Evolutionary conservation across 2,113 vertebrate genomes (phyloP).

Genomic region (Actenoides lindsayi): DNA sequence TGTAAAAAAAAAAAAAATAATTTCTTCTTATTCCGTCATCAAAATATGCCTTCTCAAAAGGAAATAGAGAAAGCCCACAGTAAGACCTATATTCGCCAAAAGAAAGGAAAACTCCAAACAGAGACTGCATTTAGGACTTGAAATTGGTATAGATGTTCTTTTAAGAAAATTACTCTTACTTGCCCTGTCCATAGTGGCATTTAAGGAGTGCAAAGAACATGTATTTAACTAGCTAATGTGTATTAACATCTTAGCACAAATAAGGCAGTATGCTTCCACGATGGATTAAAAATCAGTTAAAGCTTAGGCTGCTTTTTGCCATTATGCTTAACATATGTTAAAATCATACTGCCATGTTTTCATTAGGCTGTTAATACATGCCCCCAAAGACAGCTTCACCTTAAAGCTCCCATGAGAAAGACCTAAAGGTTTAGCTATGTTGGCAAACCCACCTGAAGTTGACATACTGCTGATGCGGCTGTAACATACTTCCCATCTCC

Average conservation of each 20-base stretch:
- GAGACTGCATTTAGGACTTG: neutral
- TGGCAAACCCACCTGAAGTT: slow-evolving; percentile 6
- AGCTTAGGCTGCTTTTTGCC: neutral
- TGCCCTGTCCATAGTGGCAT: neutral
- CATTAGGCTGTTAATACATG: neutral
- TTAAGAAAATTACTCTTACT: neutral
- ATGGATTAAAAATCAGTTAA: slow-evolving; percentile 7
- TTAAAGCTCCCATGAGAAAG: neutral
- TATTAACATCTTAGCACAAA: slow-evolving; percentile 27
- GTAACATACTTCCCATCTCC: neutral
- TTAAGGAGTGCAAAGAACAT: neutral
- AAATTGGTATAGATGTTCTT: neutral
- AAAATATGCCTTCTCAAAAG: neutral
- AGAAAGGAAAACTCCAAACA: neutral
- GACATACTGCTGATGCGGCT: neutral
- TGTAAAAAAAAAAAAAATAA: neutral
- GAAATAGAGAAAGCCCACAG: neutral
- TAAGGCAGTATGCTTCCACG: neutral
- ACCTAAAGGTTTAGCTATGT: neutral
- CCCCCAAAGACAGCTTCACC: neutral
- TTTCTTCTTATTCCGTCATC: neutral
- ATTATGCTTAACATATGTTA: neutral
- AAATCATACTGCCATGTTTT: neutral
- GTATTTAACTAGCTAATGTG: neutral
- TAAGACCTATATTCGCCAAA: neutral